phyloP scores from a whole-genome alignment of 1,140 invertebrate species.

The Patella vulgata region DNA sequence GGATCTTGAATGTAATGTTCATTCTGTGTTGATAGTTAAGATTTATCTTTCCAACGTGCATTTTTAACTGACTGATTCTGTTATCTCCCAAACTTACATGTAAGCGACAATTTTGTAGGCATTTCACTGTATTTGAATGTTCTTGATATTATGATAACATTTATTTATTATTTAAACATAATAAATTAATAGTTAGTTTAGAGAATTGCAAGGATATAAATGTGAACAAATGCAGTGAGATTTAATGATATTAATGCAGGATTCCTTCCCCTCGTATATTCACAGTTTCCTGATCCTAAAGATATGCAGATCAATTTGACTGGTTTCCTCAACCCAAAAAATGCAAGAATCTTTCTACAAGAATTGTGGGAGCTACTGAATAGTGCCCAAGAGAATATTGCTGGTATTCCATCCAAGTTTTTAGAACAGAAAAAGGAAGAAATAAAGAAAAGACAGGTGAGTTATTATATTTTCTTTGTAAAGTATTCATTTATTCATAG shows the following conservation, averaged over 20 bases:
- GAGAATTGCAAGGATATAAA: too few relatives aligned
- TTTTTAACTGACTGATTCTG: too few relatives aligned
- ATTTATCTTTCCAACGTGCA: too few relatives aligned
- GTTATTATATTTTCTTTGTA: slow-evolving; percentile 7
- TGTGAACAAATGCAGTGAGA: too few relatives aligned
- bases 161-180: too few relatives aligned
- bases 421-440: slow-evolving; percentile 97
- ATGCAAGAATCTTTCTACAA: slow-evolving; percentile 96
- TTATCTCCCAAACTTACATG: too few relatives aligned
- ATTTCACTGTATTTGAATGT: too few relatives aligned
- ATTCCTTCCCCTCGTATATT: slow-evolving; percentile 47
- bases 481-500: not conserved
- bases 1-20: too few relatives aligned
- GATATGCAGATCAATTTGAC: slow-evolving; percentile 99
- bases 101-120: too few relatives aligned
- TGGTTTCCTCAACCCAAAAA: slow-evolving; percentile 97
- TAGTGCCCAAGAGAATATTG: slow-evolving; percentile 93
- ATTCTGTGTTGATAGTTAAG: too few relatives aligned
- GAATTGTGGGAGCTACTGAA: slow-evolving; percentile 95
- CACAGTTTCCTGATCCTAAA: slow-evolving; percentile 88
- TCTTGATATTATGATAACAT: too few relatives aligned
- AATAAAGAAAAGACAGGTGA: slow-evolving; percentile 75
- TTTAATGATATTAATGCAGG: slow-evolving; percentile 32
- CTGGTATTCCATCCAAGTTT: slow-evolving; percentile 92
- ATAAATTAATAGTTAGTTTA: too few relatives aligned